These are phyloP conservation scores for Nasonia oneida DNA, from an alignment of 2,888 invertebrate species.

Conservation along the genomic window DNA sequence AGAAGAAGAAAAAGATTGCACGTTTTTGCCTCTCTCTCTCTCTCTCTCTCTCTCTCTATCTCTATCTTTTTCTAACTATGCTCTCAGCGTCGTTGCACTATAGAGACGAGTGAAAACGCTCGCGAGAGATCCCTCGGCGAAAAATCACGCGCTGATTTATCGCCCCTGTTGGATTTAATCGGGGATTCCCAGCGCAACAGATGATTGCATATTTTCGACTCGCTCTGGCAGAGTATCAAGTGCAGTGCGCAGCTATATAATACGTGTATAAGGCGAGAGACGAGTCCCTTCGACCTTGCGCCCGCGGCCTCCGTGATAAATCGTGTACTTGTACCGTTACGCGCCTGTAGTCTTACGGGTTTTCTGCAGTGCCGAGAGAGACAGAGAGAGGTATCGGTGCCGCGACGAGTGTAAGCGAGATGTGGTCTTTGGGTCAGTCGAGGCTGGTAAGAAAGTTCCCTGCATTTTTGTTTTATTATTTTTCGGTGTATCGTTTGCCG, in stretches of 20 bases:
- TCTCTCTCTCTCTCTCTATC: background rate
- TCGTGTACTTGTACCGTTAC: conserved; percentile 43
- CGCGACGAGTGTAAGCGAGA: background rate
- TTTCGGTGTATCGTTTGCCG: background rate
- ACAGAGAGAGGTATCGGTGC: background rate
- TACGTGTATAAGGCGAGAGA: background rate
- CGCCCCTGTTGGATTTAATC: background rate
- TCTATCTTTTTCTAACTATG: background rate
- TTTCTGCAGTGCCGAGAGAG: background rate
- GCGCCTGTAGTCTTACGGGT: background rate
- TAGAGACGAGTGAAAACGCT: background rate
- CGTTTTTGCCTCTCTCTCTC: background rate
- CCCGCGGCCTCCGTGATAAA: conserved; percentile 38
- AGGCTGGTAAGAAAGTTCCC: background rate
- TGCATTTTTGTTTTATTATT: background rate
- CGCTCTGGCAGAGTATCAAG: conserved; percentile 36
- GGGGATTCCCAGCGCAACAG: conserved; percentile 1
- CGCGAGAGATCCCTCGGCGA: too few relatives aligned
- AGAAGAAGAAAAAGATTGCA: conserved; percentile 38
- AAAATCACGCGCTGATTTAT: too few relatives aligned
- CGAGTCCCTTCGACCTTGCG: conserved; percentile 52
- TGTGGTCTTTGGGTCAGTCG: conserved; percentile 49
- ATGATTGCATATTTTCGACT: conserved; percentile 43
- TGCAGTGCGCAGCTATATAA: background rate
- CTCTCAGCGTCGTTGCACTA: too few relatives aligned